Conservation (phyloP, 1,140 invertebrate species). For the Drosophila sp. region DNA sequence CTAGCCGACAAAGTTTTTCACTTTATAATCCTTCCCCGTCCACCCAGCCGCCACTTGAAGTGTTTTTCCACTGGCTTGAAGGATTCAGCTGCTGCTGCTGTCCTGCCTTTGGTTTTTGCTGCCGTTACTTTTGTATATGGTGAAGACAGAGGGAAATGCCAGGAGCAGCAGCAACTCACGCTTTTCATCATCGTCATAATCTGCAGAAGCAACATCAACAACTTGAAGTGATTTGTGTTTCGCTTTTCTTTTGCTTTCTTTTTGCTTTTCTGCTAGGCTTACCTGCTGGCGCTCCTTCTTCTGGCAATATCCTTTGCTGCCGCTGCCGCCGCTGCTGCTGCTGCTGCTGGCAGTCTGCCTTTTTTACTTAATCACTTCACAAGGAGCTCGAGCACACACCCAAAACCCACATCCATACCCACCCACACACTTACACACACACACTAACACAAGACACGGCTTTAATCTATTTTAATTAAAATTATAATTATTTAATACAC, state of each 20-base stretch:
- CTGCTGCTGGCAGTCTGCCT: constrained; percentile 66
- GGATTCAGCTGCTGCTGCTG: constrained; percentile 34
- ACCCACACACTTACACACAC: background rate
- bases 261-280: constrained; percentile 62
- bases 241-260: constrained; percentile 63
- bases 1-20: constrained; percentile 74
- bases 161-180: constrained; percentile 37
- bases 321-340: constrained; percentile 7
- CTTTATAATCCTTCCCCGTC: constrained; percentile 63
- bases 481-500: constrained; percentile 82
- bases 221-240: constrained; percentile 81
- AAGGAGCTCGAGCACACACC: constrained; percentile 73
- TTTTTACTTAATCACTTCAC: constrained; percentile 80
- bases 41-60: constrained; percentile 20
- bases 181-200: constrained; percentile 81
- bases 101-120: constrained; percentile 44
- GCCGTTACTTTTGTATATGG: constrained; percentile 53
- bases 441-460: constrained; percentile 44
- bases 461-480: constrained; percentile 82
- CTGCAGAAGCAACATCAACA: constrained; percentile 80
- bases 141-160: constrained; percentile 38
- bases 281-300: constrained; percentile 41
- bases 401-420: background rate
- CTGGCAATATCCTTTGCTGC: constrained; percentile 47
- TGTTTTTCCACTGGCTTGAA: constrained; percentile 31